Evolutionary conservation across 2,888 invertebrate genomes (phyloP).

Genomic region (Lymantria dispar): DNA sequence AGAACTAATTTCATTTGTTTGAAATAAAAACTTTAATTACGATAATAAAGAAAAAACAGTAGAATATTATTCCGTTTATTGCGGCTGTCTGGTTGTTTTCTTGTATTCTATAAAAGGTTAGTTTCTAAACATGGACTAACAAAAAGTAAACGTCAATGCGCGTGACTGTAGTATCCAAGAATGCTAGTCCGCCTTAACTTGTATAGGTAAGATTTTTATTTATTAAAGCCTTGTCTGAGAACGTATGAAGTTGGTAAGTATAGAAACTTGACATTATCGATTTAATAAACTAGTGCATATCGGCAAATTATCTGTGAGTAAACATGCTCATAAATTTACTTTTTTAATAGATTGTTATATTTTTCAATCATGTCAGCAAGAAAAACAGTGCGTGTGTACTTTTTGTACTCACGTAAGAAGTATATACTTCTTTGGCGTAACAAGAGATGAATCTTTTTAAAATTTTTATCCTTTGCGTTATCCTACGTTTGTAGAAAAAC

Average conservation of each 20-base stretch:
- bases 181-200: conserved; percentile 7
- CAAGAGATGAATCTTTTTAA: too few relatives aligned
- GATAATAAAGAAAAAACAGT: conserved; percentile 21
- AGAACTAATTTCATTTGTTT: conserved; percentile 14
- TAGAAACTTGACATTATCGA: too few relatives aligned
- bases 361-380: too few relatives aligned
- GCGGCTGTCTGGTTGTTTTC: conserved; percentile 15
- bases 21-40: conserved; percentile 22
- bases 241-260: background rate
- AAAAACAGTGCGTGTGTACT: too few relatives aligned
- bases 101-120: conserved; percentile 21
- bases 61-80: conserved; percentile 21
- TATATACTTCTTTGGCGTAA: too few relatives aligned
- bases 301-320: too few relatives aligned
- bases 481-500: too few relatives aligned
- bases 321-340: too few relatives aligned
- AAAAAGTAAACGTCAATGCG: conserved; percentile 15
- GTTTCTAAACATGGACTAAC: conserved; percentile 11
- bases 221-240: background rate
- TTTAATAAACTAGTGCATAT: too few relatives aligned
- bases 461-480: too few relatives aligned
- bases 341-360: too few relatives aligned
- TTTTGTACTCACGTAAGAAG: too few relatives aligned
- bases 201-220: conserved; percentile 11
- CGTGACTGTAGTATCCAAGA: conserved; percentile 5